These are phyloP conservation scores for Thymelicus sylvestris DNA, from an alignment of 2,888 invertebrate species.

Conservation along the genomic window DNA sequence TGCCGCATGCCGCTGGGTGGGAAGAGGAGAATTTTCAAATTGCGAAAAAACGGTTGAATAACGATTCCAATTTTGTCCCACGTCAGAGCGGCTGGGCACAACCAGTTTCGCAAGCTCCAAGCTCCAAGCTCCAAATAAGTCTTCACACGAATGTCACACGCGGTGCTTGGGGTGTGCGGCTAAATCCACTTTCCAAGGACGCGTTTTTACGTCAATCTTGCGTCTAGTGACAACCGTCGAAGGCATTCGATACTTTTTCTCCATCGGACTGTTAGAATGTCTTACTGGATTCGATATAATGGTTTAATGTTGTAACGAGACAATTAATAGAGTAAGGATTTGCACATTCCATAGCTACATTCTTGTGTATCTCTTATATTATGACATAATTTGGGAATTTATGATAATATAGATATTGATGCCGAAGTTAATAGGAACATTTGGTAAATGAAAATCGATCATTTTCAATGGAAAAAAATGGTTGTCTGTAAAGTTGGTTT, in stretches of 20 bases:
- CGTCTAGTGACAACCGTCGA: not conserved
- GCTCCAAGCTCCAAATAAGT: slow-evolving; percentile 33
- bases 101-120: slow-evolving; percentile 35
- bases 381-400: too few species aligned
- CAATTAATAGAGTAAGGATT: too few species aligned
- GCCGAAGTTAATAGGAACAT: too few species aligned
- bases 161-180: slow-evolving; percentile 2
- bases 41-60: slow-evolving; percentile 36
- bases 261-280: too few species aligned
- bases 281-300: too few species aligned
- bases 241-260: not conserved
- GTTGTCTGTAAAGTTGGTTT: too few species aligned
- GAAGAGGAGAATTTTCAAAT: slow-evolving; percentile 29
- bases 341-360: too few species aligned
- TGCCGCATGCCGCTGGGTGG: slow-evolving; percentile 16
- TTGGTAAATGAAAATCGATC: too few species aligned
- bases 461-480: too few species aligned
- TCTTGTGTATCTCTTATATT: too few species aligned
- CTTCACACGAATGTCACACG: slow-evolving; percentile 27
- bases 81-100: slow-evolving; percentile 23
- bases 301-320: too few species aligned
- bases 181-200: slow-evolving; percentile 28
- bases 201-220: slow-evolving; percentile 11
- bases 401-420: too few species aligned
- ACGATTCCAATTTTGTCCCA: slow-evolving; percentile 34